phyloP scores from a whole-genome alignment of 2,113 vertebrate species.

The Malaclemys terrapin region DNA sequence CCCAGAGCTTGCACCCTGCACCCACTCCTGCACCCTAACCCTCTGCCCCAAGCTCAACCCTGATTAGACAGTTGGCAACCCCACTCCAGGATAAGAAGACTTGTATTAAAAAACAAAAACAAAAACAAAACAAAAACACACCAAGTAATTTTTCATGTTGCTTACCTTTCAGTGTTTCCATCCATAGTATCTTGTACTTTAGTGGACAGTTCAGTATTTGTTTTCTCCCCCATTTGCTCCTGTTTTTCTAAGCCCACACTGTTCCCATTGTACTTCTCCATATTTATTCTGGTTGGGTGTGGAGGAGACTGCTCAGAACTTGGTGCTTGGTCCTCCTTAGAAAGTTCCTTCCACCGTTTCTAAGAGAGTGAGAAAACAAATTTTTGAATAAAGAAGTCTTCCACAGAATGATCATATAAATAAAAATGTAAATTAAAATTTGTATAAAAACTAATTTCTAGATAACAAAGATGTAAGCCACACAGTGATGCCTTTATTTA shows the following conservation, averaged over 20 bases:
- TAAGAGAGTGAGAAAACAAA: conserved; percentile 57
- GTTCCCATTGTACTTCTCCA: conserved; percentile 86
- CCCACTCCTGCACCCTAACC: too few species aligned
- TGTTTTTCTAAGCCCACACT: conserved; percentile 77
- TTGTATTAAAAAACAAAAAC: neutral
- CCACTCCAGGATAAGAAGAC: neutral
- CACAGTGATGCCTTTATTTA: neutral
- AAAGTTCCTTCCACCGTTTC: conserved; percentile 84
- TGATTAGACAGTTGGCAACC: too few species aligned
- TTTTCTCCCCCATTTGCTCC: conserved; percentile 67
- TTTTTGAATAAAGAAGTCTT: neutral
- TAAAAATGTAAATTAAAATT: neutral
- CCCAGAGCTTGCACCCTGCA: too few species aligned
- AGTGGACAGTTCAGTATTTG: conserved; percentile 73
- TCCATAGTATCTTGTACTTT: conserved; percentile 75
- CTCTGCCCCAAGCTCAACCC: too few species aligned
- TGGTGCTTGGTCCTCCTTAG: conserved; percentile 81
- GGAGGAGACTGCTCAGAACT: conserved; percentile 80
- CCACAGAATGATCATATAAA: neutral
- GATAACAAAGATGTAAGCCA: neutral
- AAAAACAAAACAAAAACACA: neutral
- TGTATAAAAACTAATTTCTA: neutral
- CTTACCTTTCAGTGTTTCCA: conserved; percentile 84
- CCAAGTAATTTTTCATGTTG: neutral
- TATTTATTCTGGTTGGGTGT: conserved; percentile 75